Evolutionary conservation across 2,888 invertebrate genomes (phyloP).

Genomic region (Bimastos eiseni): DNA sequence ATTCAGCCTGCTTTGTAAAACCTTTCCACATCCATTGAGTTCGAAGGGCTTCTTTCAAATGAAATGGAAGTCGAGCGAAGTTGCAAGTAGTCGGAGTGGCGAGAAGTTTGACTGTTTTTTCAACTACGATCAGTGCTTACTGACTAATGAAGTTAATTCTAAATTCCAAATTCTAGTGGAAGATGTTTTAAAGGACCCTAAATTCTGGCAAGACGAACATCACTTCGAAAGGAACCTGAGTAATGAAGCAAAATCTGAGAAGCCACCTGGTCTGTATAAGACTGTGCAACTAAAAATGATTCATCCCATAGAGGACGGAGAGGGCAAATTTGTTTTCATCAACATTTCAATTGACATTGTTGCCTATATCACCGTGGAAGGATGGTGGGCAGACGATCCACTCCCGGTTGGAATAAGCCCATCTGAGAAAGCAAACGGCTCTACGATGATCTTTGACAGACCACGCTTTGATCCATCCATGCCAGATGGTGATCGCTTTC

Average conservation of each 20-base stretch:
- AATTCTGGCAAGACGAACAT: background rate
- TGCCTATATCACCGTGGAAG: background rate
- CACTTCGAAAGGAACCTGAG: background rate
- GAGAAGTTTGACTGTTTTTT: background rate
- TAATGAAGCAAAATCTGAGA: background rate
- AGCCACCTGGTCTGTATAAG: background rate
- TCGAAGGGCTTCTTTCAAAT: background rate
- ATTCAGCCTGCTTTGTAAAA: background rate
- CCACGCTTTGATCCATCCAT: background rate
- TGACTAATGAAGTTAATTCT: background rate
- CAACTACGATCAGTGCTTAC: background rate
- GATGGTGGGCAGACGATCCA: background rate
- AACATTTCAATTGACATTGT: background rate
- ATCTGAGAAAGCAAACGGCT: background rate
- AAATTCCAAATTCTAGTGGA: background rate
- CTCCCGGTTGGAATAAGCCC: background rate
- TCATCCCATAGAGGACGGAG: background rate
- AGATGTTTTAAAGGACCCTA: background rate
- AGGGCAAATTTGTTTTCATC: background rate
- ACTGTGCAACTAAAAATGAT: background rate
- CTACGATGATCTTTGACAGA: background rate
- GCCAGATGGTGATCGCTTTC: background rate
- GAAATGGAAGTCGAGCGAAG: background rate
- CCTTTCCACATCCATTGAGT: background rate
- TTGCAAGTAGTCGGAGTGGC: background rate